Evolutionary conservation across 2,113 vertebrate genomes (phyloP).

Genomic region (Pomatostomus ruficeps): DNA sequence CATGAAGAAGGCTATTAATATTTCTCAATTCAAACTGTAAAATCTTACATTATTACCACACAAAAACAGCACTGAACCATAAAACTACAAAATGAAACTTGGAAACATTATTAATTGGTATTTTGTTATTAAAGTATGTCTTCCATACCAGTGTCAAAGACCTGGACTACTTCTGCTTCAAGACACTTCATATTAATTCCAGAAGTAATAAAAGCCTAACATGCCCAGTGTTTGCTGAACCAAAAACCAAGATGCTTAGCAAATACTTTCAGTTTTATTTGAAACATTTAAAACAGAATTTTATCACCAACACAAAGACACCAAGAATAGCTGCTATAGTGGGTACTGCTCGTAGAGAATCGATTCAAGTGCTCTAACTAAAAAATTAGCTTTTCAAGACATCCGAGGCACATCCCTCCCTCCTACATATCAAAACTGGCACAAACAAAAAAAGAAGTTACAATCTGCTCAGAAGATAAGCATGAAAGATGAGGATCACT

Average conservation of each 20-base stretch:
- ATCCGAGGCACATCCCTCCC: background rate
- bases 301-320: background rate
- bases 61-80: constrained; percentile 10
- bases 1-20: background rate
- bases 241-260: background rate
- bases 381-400: background rate
- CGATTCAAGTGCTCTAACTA: background rate
- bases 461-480: background rate
- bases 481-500: background rate
- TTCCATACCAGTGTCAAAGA: background rate
- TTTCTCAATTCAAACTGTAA: background rate
- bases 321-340: background rate
- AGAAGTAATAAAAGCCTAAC: background rate
- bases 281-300: background rate
- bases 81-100: constrained; percentile 18
- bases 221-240: background rate
- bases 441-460: background rate
- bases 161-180: background rate
- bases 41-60: constrained; percentile 17
- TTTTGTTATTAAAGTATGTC: constrained; percentile 23
- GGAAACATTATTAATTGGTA: constrained; percentile 28
- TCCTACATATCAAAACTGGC: background rate
- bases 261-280: background rate
- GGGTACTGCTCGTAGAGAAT: background rate
- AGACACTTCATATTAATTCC: background rate